Evolutionary conservation across 2,888 invertebrate genomes (phyloP), one percentile per base, ranked within the genome.

Genomic region (Congeria kusceri): DNA sequence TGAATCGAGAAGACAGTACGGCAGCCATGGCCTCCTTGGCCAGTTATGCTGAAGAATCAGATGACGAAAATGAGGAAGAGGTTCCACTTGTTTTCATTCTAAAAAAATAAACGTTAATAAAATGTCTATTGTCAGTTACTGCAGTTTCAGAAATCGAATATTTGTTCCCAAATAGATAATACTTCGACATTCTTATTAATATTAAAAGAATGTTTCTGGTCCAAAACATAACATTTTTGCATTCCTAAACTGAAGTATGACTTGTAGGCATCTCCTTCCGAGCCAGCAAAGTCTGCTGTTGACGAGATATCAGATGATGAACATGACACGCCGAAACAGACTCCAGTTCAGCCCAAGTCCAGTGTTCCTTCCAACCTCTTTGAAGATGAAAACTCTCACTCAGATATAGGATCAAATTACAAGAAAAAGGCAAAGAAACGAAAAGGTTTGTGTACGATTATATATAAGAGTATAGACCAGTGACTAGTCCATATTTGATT

Each of bases 291-390:
- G 27, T 79, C 80, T 11, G 85, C 87, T 9, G 83, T 86, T 18
- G 91, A 89, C 56, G 77, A 86, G 53, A 91, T 91, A 61, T 91
- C 91, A 29, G 89, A 89, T 75, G 91, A 91, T 29, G 89, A 90
- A 59, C 76, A 73, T 15, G 85, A 85, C 39, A 83, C 78, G 0
- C 69, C 71, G 1, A 78, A 46, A 39, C 72, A 80, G 18, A 77
- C 59, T 4, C 72, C 76, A 23, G 25, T 65, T 4, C 58, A 74
- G 29, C 20, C 61, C 20, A 68, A 65, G 3, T 25, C 65, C 4
- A 72, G 83, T 9, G 66, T 70, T 61, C 78, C 80, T n/a, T 76
- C 70, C 23, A 77, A 77, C 0, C 61, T 79, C 11, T 15, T 69
- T 23, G 85, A 86, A 47, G 86, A 88, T 58, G 86, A 85, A 56